Evolutionary conservation across 2,797 vertebrate genomes (phyloP), one percentile per base, ranked within the genome.

Genomic region (Spheniscus humboldti): DNA sequence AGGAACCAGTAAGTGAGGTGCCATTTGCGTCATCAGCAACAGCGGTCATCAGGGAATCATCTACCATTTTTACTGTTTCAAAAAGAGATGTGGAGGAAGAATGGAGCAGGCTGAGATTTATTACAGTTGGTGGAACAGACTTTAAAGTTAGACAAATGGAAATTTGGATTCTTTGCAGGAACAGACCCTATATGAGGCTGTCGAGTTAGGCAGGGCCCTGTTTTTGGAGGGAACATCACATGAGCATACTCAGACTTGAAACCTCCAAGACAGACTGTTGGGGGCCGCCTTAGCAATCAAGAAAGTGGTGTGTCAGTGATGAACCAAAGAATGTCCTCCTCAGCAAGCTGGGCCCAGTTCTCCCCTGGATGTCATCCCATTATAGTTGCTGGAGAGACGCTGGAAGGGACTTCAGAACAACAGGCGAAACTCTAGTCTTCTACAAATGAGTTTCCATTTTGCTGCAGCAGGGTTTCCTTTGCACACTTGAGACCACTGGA

Each of bases 121-220:
- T 80, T 92, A 33, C 79, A 52, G 45, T 62, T 45, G 9, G 37
- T 82, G 68, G 77, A 93, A 91, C 19, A 87, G 71, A 31, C 52
- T 82, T 84, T 37, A 48, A 90, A 90, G 45, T 77, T n/a, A 91
- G 48, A 48, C 41, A 91, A 81, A 75, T 22, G 68, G 94, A 93
- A 91, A 89, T 85, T 63, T 91, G 88, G 59, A 87, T 85, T 92
- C 67, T 87, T 84, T 59, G 67, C 33, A 87, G 81, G 77, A 95
- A 84, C 63, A 91, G 77, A 81, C 74, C 55, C 47, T 52, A 9
- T 67, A 48, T 75, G 57, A 88, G 14, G 39, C 39, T 71, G 52
- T 52, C 0, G 1, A 27, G 35, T 87, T 78, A 92, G 52, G 56
- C 76, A 90, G 87, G 22, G 75, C 19, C 35, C 11, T 2, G 8